Evolutionary conservation across 37 sponge, comb jelly and placozoan species (phyloP).

Genomic region (Spongilla lacustris): DNA sequence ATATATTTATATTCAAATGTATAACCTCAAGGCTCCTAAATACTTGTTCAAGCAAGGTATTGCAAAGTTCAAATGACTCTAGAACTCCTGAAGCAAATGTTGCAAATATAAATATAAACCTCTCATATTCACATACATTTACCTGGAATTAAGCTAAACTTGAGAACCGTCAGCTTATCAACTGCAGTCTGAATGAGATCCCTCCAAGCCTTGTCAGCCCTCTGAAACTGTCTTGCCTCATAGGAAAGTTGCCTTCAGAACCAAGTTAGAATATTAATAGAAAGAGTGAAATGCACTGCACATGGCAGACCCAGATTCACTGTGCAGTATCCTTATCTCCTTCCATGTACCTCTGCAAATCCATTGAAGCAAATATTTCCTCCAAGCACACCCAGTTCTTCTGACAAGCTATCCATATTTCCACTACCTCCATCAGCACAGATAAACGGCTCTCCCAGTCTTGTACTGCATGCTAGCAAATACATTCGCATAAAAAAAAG

Average conservation of each 20-base stretch:
- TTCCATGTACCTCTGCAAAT: slow-evolving; percentile 74
- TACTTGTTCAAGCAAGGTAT: slow-evolving; percentile 73
- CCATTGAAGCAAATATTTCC: slow-evolving; percentile 71
- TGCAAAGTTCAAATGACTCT: slow-evolving; percentile 67
- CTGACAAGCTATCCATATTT: slow-evolving; percentile 79
- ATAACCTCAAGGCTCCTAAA: slow-evolving; percentile 68
- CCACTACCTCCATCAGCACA: slow-evolving; percentile 61
- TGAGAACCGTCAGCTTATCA: slow-evolving; percentile 65
- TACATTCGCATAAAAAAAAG: not conserved
- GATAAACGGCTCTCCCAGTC: slow-evolving; percentile 74
- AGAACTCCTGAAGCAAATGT: slow-evolving; percentile 53
- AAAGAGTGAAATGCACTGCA: no score
- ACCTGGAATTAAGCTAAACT: slow-evolving; percentile 65
- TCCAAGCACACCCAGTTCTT: slow-evolving; percentile 85
- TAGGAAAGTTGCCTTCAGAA: slow-evolving; percentile 52
- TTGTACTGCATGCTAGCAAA: slow-evolving; percentile 52
- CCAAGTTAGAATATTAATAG: not conserved
- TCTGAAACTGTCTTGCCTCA: slow-evolving; percentile 64
- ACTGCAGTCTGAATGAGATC: slow-evolving; percentile 56
- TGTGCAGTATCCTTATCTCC: no score
- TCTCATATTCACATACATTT: not conserved
- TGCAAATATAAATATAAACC: not conserved
- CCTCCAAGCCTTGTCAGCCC: slow-evolving; percentile 80
- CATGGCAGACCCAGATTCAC: no score
- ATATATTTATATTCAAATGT: not conserved